Evolutionary conservation across 2,888 invertebrate genomes (phyloP).

Genomic region (Diogma glabrata): DNA sequence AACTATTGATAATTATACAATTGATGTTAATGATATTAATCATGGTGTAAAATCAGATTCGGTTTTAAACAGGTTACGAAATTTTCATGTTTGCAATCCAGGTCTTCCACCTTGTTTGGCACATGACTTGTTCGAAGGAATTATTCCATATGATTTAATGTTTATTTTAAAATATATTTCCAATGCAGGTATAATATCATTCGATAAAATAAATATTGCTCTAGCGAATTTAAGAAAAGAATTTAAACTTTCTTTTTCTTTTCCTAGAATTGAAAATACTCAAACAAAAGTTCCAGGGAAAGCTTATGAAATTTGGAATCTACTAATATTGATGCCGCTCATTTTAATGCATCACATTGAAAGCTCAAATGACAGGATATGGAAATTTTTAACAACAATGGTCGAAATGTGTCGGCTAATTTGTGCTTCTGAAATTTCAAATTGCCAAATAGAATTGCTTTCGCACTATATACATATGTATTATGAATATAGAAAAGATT

Average conservation of each 20-base stretch:
- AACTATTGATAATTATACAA: not conserved
- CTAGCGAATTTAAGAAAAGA: not conserved
- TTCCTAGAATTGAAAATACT: not conserved
- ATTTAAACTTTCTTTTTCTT: constrained; percentile 2
- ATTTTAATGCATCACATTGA: not conserved
- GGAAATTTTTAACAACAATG: not conserved
- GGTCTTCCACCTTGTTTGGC: not conserved
- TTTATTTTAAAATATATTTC: not conserved
- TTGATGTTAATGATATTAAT: not conserved
- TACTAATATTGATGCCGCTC: not conserved
- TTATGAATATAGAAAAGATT: not conserved
- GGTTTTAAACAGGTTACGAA: not conserved
- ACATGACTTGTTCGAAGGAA: not conserved
- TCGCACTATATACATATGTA: not conserved
- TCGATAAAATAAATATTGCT: not conserved
- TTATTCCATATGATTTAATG: not conserved
- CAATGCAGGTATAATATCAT: not conserved
- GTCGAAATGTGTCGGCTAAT: constrained; percentile 6
- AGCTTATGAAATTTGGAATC: constrained; percentile 5
- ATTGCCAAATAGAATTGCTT: not conserved
- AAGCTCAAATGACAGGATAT: not conserved
- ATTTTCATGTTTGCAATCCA: constrained; percentile 1
- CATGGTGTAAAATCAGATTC: not conserved
- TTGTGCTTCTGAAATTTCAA: not conserved
- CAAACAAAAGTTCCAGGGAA: constrained; percentile 7